Base-by-base conservation (phyloP, 2,888 invertebrate genomes). In the Nephrocerus scutellatus region DNA sequence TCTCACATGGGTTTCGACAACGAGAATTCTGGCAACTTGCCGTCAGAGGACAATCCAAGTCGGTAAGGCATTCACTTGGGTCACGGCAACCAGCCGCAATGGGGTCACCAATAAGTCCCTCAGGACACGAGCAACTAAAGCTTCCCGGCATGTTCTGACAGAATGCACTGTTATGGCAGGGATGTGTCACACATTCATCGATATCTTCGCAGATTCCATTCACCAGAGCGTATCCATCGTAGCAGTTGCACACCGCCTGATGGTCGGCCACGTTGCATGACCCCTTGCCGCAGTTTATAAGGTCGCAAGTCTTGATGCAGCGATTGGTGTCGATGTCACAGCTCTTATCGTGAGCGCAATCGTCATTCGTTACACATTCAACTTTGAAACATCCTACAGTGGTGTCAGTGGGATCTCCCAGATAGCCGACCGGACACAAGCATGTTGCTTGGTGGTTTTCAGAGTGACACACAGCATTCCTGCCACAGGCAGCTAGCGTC, bases 341-440 rank as follows among this genome's bases (percentile, higher is more conserved):
- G 50, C 78, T 77, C 63, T 82, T 84, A 46, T 86, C 83, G 21
- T 58, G 64, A 4, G 82, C 68, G 57, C 91, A 91, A 51, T 89
- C 88, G 24, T 75, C 74, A 59, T 84, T 76, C 28, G 76, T 76
- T 2, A 84, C 71, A 64, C 91, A 92, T 68, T 91, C 90, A 3
- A 90, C 91, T 68, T 84, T 85, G 62, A 87, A 89, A 58, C 90
- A 91, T 22, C 91, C 91, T 35, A 87, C 74, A 34, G 74, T 75
- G 36, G 72, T 71, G 56, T 87, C 85, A 38, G 75, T 74, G 5
- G 87, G 81, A 70, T 89, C 87, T 7, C 91, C 91, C 20, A 90
- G 72, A 60, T 81, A 82, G 14, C 89, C 89, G 41, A 80, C 75
- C 24, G 85, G 82, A 61, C 91, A 91, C 22, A 75, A 72, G 57